Base-by-base conservation (phyloP, 2,888 invertebrate genomes). In the Ormyrus labotus region DNA sequence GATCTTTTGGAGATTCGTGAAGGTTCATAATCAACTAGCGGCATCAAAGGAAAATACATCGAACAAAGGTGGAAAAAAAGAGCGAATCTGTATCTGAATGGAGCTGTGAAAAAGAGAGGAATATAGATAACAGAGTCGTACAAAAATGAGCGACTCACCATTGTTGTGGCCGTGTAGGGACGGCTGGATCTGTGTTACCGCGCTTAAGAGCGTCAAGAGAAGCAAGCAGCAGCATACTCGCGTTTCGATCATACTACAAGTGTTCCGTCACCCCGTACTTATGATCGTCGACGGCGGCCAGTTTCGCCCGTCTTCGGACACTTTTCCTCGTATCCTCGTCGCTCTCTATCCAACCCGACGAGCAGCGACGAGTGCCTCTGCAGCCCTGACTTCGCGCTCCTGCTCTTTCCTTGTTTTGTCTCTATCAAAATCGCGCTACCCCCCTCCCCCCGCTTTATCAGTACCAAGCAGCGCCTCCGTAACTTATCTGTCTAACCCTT, bases 111-210 rank as follows among this genome's bases (percentile, higher is more conserved):
- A 34, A 34, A 34, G 4, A 34, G 34, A 34, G 34, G 3, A 4
- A 34, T 3, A 34, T 34, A 34, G 34, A 34, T 34, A 34, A 34
- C 34, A 34, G 34, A 90, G 90, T 19, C 19, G 89, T 90, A 91
- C 91, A 91, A 91, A 90, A 85, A 67, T 89, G 92, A 91, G 68
- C 76, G 34, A 81, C 91, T 93, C 93, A 95, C 95, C 95, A 93
- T 95, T 94, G 92, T 93, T 94, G 91, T 94, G 94, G 91, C 94
- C 95, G 91, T 94, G 94, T 87, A 94, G 93, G 91, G 95, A 94
- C 91, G 94, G 92, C 91, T 93, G 94, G 84, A 94, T 94, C 91
- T 94, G 93, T 87, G 93, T 92, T 85, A 94, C 93, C 90, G 93
- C 92, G 92, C 94, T 94, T 90, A 95, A 91, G 90, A 95, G 92